These are phyloP conservation scores for Gymnocypris eckloni DNA, from an alignment of 2,797 vertebrate genomes.

Conservation along the genomic window DNA sequence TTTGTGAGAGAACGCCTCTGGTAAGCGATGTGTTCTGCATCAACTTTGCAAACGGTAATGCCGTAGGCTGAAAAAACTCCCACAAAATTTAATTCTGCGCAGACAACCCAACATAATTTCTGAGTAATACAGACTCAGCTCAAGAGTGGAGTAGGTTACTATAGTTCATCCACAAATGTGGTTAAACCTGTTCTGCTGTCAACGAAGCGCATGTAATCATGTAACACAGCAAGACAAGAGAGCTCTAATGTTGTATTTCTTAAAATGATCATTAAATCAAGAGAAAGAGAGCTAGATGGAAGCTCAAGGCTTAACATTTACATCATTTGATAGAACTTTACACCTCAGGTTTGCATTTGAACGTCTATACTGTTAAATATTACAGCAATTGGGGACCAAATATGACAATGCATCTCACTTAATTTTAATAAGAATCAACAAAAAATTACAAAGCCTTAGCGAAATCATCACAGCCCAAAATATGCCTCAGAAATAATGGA, in stretches of 20 bases:
- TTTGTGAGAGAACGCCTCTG: conserved; percentile 57
- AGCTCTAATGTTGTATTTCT: background rate
- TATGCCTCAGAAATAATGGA: background rate
- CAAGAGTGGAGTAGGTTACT: conserved; percentile 55
- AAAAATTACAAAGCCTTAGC: background rate
- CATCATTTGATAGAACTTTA: background rate
- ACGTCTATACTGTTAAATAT: background rate
- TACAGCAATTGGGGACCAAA: too few species aligned
- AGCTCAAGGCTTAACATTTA: background rate
- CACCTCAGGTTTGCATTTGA: background rate
- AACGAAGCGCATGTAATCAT: background rate
- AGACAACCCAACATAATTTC: conserved; percentile 29
- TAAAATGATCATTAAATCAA: too few species aligned
- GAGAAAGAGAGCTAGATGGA: background rate
- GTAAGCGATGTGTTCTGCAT: conserved; percentile 41
- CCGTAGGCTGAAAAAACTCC: background rate
- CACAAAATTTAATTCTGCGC: conserved; percentile 31
- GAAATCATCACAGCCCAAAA: background rate
- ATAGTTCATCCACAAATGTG: conserved; percentile 49
- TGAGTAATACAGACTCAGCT: conserved; percentile 30
- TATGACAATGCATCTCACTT: too few species aligned
- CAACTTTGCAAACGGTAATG: conserved; percentile 40
- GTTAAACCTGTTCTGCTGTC: conserved; percentile 34
- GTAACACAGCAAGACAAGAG: background rate
- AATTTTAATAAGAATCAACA: background rate